These are phyloP conservation scores for Chloroceryle amazona DNA, from an alignment of 2,797 vertebrate genomes.

Conservation along the genomic window DNA sequence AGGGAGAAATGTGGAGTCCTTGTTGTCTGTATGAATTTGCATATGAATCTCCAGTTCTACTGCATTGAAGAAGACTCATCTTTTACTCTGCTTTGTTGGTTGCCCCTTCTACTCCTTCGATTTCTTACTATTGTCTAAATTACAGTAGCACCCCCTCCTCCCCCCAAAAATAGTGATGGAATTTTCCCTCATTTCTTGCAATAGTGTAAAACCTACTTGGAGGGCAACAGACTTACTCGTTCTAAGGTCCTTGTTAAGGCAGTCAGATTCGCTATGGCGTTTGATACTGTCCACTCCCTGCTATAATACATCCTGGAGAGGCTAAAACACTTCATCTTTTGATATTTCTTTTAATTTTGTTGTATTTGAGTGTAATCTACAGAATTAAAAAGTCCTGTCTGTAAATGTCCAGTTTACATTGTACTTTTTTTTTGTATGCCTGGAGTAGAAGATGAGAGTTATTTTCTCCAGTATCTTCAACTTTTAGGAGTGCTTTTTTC, in stretches of 20 bases:
- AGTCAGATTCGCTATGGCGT: not conserved
- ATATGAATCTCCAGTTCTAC: not conserved
- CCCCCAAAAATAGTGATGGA: not conserved
- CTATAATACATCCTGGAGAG: not conserved
- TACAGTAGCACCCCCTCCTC: not conserved
- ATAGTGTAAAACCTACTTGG: not conserved
- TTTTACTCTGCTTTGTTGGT: not conserved
- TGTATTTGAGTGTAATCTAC: not conserved
- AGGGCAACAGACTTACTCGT: not conserved
- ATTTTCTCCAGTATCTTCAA: not conserved
- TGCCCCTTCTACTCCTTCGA: not conserved
- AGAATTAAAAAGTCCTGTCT: not conserved
- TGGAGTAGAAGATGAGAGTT: not conserved
- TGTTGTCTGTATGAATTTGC: not conserved
- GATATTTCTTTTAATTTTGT: not conserved
- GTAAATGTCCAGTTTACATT: not conserved
- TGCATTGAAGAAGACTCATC: not conserved
- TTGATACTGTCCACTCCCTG: not conserved
- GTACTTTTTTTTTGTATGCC: not conserved
- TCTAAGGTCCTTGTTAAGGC: not conserved
- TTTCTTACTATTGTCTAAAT: not conserved
- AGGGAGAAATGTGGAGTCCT: not conserved
- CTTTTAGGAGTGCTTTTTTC: not conserved
- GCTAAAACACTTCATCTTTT: not conserved
- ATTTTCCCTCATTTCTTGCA: not conserved